A percentile compares a stretch with the other conserved stretches of the same genome.
phyloP scores from a whole-genome alignment of 1,140 invertebrate species.

The Ruditapes philippinarum region DNA sequence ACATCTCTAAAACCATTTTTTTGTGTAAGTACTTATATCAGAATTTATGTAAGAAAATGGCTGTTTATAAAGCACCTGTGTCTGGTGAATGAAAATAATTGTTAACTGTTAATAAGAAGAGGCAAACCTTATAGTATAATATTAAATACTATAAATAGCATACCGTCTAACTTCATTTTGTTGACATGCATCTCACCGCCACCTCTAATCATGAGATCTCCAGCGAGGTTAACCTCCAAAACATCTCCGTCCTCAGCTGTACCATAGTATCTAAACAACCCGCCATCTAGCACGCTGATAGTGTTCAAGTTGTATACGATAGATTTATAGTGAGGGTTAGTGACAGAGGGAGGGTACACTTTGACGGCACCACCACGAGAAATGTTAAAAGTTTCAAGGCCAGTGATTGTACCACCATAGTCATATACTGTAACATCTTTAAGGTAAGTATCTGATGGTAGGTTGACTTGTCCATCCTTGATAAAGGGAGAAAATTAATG shows the following conservation, averaged over 20 bases:
- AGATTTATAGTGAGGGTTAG: constrained; percentile 29
- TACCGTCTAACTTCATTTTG: constrained; percentile 60
- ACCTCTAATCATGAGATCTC: constrained; percentile 74
- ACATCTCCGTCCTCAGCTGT: constrained; percentile 69
- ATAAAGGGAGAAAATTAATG: too few relatives aligned
- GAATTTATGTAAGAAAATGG: too few relatives aligned
- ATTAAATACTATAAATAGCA: too few relatives aligned
- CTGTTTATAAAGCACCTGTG: too few relatives aligned
- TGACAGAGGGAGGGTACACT: constrained; percentile 72
- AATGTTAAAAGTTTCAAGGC: constrained; percentile 79
- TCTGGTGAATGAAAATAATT: too few relatives aligned
- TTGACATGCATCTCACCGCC: constrained; percentile 77
- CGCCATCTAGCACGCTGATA: constrained; percentile 79
- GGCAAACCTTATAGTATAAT: too few relatives aligned
- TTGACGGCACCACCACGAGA: constrained; percentile 76
- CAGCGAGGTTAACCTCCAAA: constrained; percentile 72
- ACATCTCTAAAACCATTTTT: too few relatives aligned
- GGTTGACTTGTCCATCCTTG: constrained; percentile 78
- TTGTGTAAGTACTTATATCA: too few relatives aligned
- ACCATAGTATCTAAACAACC: constrained; percentile 75
- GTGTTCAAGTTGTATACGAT: constrained; percentile 74
- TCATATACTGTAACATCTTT: constrained; percentile 73
- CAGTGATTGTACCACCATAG: constrained; percentile 76
- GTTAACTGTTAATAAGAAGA: too few relatives aligned
- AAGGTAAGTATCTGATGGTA: constrained; percentile 78